phyloP scores from a whole-genome alignment of 2,797 vertebrate species.

The Limosa lapponica region DNA sequence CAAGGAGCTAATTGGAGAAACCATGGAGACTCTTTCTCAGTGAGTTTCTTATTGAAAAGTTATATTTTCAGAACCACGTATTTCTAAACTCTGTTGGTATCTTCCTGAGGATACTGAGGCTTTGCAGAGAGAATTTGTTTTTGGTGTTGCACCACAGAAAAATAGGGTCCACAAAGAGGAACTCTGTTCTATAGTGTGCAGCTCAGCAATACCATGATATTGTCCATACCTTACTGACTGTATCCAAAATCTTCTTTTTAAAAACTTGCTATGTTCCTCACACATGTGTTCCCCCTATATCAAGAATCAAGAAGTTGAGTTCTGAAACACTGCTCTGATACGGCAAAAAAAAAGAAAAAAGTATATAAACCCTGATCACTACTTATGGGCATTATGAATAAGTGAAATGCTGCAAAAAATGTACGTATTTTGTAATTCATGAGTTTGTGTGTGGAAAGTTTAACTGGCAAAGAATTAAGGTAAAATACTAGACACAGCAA shows the following conservation, averaged over 20 bases:
- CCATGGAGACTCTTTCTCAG: neutral
- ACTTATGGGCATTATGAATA: neutral
- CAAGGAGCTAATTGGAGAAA: neutral
- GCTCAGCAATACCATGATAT: neutral
- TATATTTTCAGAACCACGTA: neutral
- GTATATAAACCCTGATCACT: neutral
- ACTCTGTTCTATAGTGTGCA: neutral
- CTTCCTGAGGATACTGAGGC: neutral
- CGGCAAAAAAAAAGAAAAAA: neutral
- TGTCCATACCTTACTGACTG: neutral
- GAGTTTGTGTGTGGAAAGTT: neutral
- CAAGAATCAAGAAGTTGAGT: neutral
- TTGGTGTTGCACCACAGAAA: neutral
- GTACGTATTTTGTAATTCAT: neutral
- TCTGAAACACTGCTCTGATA: neutral
- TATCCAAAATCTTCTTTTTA: neutral
- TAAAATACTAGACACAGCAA: neutral
- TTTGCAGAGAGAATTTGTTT: neutral
- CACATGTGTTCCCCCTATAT: accelerated
- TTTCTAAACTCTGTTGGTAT: neutral
- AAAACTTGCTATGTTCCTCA: neutral
- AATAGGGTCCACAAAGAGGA: neutral
- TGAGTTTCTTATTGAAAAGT: neutral
- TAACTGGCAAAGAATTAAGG: neutral
- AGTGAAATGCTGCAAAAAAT: neutral